Evolutionary conservation across 2,113 vertebrate species (phyloP).

Genomic region (Alouatta palliata): DNA sequence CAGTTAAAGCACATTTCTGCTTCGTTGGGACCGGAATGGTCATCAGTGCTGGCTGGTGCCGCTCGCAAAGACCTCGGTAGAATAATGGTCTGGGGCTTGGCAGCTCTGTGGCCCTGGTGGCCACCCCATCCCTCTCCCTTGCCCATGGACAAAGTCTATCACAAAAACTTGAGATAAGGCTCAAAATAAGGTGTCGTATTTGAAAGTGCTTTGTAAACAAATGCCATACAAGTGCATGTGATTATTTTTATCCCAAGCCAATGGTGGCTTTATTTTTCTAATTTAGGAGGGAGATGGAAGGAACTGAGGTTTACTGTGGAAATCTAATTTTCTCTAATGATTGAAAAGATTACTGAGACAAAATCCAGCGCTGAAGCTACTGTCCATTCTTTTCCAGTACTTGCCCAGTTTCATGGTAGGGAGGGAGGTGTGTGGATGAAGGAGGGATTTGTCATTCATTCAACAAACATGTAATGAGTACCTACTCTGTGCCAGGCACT

Average conservation of each 20-base stretch:
- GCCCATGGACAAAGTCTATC: neutral
- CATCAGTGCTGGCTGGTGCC: neutral
- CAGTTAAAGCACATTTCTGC: neutral
- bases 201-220: neutral
- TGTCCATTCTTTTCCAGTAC: neutral
- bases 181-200: neutral
- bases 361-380: neutral
- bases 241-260: neutral
- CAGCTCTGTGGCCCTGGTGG: neutral
- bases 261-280: neutral
- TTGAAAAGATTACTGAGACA: neutral
- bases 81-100: rapidly evolving
- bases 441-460: neutral
- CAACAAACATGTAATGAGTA: neutral
- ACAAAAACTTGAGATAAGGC: neutral
- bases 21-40: neutral
- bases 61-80: neutral
- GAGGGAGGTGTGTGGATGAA: neutral
- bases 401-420: neutral
- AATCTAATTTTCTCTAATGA: neutral
- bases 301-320: neutral
- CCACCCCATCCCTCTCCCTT: neutral
- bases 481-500: too few species aligned
- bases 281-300: neutral
- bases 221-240: rapidly evolving